Evolutionary conservation across 2,797 vertebrate genomes (phyloP), one percentile per base, ranked within the genome.

Genomic region (Coreius guichenoti): DNA sequence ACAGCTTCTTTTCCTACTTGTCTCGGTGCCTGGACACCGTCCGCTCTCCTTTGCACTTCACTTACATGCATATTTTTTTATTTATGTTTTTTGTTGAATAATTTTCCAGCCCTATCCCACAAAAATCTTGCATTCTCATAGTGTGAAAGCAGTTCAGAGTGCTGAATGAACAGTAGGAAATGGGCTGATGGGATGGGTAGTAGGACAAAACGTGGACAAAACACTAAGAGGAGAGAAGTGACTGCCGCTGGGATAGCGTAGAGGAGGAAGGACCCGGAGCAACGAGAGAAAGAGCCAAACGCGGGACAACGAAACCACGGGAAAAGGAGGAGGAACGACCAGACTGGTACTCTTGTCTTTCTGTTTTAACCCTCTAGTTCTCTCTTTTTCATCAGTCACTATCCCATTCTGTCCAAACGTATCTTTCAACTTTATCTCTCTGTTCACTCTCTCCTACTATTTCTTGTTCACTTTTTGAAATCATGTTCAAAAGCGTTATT

Each of bases 281-380:
- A 90, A 90, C 89, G 84, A 91, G 90, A 93, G 90, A 91, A 91
- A 90, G 90, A 92, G 92, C 91, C 91, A 92, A 92, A 89, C 90
- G 92, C 89, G 87, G 86, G 90, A 93, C 90, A 85, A 82, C 80
- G 86, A 94, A 93, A 93, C 91, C 72, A 90, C 88, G 89, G 91
- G 92, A 93, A 93, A 92, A 91, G 90, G 76, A 90, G 85, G 82
- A 90, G 79, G 69, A 81, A 49, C 56, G 33, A 45, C 31, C 26
- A 19, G 36, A 81, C 81, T 67, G 86, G 83, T 86, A 87, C 77
- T 83, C 51, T 43, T 43, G 21, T 54, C 43, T 65, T 81, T 81
- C 3, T 80, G 56, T 58, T 80, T 68, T 58, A 65, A 39, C 26
- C 12, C 36, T 67, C 61, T 45, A 2, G 85, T 74, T 58, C 16